Evolutionary conservation across 2,797 vertebrate species (phyloP).

Genomic region (Phaenicophaeus curvirostris): DNA sequence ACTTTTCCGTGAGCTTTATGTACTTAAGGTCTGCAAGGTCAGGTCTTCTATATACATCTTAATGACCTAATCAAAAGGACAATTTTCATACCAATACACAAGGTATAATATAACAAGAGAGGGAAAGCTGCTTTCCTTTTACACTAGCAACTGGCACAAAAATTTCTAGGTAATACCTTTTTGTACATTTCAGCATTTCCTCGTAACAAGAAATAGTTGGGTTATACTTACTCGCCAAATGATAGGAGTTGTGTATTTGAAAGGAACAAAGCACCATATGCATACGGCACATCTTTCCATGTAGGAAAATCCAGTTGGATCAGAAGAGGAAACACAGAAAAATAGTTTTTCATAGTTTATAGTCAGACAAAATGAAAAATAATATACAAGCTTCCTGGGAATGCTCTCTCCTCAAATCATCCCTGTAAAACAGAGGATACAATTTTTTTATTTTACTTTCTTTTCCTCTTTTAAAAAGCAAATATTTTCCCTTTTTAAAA

Average conservation of each 20-base stretch:
- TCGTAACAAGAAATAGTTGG: not conserved
- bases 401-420: not conserved
- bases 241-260: not conserved
- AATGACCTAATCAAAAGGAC: slow-evolving; percentile 6
- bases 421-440: not conserved
- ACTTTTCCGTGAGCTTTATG: not conserved
- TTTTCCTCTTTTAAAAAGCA: not conserved
- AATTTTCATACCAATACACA: not conserved
- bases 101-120: not conserved
- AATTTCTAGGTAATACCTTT: not conserved
- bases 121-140: not conserved
- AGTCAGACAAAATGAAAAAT: not conserved
- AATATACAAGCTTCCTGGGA: not conserved
- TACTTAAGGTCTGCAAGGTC: not conserved
- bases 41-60: not conserved
- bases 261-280: not conserved
- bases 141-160: not conserved
- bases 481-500: not conserved
- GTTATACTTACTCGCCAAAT: not conserved
- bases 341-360: not conserved
- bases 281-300: not conserved
- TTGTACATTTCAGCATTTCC: not conserved
- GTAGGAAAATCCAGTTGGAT: not conserved
- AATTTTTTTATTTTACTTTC: not conserved
- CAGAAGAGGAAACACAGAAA: not conserved